phyloP scores from a whole-genome alignment of 2,113 vertebrate genomes.

The Phasianus colchicus region DNA sequence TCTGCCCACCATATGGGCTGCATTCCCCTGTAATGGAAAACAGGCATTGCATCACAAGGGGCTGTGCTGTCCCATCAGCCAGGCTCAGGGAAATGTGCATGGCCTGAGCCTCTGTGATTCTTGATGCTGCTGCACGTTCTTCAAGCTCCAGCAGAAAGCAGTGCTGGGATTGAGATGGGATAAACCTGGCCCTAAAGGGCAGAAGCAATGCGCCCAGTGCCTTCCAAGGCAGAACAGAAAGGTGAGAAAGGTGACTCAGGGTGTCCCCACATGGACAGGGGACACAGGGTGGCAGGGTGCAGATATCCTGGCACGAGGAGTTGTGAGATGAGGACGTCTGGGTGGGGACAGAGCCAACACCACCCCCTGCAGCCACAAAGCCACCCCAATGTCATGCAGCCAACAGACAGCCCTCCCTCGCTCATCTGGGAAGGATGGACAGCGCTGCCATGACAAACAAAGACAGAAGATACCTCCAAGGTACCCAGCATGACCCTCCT shows the following conservation, averaged over 20 bases:
- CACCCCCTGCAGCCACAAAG: neutral
- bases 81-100: accelerated
- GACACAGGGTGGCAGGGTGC: accelerated
- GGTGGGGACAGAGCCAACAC: neutral
- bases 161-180: neutral
- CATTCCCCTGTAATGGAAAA: conserved; percentile 65
- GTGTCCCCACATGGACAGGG: accelerated
- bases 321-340: accelerated
- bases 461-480: neutral
- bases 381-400: accelerated
- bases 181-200: neutral
- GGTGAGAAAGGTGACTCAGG: neutral
- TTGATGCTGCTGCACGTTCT: accelerated
- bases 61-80: neutral
- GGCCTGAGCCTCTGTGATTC: accelerated
- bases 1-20: conserved; percentile 42
- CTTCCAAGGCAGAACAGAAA: neutral
- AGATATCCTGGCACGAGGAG: neutral
- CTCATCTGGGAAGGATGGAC: neutral
- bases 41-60: neutral
- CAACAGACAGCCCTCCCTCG: accelerated
- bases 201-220: accelerated
- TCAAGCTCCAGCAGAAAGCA: neutral
- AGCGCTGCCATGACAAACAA: accelerated
- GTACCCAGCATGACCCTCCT: neutral